Evolutionary conservation across 1,140 invertebrate genomes (phyloP).

Genomic region (Micrasema longulum): DNA sequence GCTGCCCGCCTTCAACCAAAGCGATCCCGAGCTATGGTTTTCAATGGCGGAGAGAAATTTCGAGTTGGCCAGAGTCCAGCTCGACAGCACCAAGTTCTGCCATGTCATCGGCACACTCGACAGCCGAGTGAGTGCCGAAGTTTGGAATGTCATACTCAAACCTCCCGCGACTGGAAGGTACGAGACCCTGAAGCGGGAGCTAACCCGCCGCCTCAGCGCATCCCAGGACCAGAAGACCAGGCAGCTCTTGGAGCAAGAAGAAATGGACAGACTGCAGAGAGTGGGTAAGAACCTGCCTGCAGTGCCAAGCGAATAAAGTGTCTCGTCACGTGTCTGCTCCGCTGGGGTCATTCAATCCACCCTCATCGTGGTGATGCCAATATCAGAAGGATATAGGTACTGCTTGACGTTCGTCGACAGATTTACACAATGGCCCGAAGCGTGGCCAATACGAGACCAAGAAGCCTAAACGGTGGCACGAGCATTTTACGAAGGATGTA

Average conservation of each 20-base stretch:
- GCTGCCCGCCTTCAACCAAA: neutral
- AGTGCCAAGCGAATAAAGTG: conserved; percentile 54
- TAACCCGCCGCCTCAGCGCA: neutral
- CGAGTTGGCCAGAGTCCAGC: neutral
- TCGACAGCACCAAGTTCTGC: neutral
- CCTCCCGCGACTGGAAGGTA: neutral
- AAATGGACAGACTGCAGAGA: conserved; percentile 15
- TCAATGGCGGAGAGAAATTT: conserved; percentile 17
- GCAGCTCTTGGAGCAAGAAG: conserved; percentile 13
- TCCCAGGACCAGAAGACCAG: conserved; percentile 16
- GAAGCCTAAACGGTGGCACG: conserved; percentile 51
- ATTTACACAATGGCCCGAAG: conserved; percentile 63
- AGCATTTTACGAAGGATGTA: conserved; percentile 55
- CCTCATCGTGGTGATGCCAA: conserved; percentile 42
- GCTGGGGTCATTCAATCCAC: conserved; percentile 44
- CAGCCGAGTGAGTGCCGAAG: neutral
- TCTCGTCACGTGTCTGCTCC: conserved; percentile 51
- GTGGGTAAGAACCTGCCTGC: conserved; percentile 47
- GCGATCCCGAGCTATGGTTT: conserved; percentile 16
- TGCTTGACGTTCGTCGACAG: conserved; percentile 61
- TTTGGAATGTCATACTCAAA: neutral
- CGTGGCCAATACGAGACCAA: conserved; percentile 54
- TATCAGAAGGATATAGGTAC: conserved; percentile 57
- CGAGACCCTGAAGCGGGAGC: neutral
- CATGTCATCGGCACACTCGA: conserved; percentile 4